These are phyloP conservation scores for Drosophila anomalata DNA, from an alignment of 2,888 invertebrate species.

Conservation along the genomic window DNA sequence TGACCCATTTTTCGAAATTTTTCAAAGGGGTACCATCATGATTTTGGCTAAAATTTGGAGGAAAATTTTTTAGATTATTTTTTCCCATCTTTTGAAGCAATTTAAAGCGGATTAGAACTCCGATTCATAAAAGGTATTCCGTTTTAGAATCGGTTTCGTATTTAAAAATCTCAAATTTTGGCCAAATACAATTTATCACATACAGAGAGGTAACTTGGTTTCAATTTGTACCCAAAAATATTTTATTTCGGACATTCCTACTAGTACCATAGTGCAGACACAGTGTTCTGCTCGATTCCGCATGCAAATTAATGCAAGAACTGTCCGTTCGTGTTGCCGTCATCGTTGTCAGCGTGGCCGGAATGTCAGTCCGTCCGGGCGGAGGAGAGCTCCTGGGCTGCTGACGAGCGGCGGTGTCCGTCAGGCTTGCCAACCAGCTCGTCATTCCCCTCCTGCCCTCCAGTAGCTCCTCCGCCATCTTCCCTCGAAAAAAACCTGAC, in stretches of 20 bases:
- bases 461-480: neutral
- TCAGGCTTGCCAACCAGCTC: conserved; percentile 40
- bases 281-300: conserved; percentile 65
- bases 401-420: conserved; percentile 48
- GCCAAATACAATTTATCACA: too few relatives aligned
- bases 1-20: too few relatives aligned
- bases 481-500: conserved; percentile 16
- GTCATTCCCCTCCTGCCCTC: neutral
- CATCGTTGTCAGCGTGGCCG: conserved; percentile 59
- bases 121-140: too few relatives aligned
- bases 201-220: neutral
- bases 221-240: neutral
- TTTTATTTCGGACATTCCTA: neutral
- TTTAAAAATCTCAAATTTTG: too few relatives aligned
- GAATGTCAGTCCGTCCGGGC: conserved; percentile 31
- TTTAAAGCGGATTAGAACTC: too few relatives aligned
- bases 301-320: conserved; percentile 76
- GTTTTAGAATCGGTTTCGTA: too few relatives aligned
- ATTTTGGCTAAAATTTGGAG: too few relatives aligned
- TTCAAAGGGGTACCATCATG: too few relatives aligned
- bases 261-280: neutral
- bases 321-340: conserved; percentile 70
- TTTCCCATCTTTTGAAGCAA: too few relatives aligned
- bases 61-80: too few relatives aligned
- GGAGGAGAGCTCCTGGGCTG: conserved; percentile 26